Conservation (phyloP, 2,797 vertebrate genomes). For the Antennarius maculatus region DNA sequence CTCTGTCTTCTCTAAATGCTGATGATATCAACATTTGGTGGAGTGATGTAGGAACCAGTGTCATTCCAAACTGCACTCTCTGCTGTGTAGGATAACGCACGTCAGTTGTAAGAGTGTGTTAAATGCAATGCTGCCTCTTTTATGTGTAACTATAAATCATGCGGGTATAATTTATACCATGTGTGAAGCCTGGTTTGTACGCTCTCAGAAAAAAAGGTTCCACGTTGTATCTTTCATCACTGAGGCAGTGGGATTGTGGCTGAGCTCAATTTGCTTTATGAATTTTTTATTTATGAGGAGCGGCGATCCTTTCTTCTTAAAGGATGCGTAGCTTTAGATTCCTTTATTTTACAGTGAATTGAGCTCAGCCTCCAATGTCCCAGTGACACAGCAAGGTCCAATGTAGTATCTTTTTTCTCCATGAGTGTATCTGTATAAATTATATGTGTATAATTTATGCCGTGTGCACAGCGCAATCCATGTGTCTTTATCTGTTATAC, state of each 20-base stretch:
- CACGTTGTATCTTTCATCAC: constrained; percentile 66
- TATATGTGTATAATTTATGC: constrained; percentile 87
- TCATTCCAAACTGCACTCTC: constrained; percentile 58
- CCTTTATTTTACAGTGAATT: constrained; percentile 24
- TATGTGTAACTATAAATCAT: constrained; percentile 78
- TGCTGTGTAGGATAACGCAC: constrained; percentile 44
- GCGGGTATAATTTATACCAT: constrained; percentile 76
- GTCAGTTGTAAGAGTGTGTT: constrained; percentile 61
- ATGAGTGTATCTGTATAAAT: constrained; percentile 81
- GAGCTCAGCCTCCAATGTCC: constrained; percentile 43
- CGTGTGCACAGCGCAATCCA: constrained; percentile 86
- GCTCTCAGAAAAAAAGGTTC: constrained; percentile 63
- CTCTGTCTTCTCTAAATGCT: constrained; percentile 29
- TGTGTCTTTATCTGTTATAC: constrained; percentile 88
- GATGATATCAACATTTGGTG: constrained; percentile 38
- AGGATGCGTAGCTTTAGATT: background rate
- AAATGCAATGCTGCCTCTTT: constrained; percentile 61
- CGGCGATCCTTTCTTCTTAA: background rate
- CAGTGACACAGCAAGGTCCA: constrained; percentile 63
- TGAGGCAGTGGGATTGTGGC: constrained; percentile 40
- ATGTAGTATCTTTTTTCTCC: constrained; percentile 62
- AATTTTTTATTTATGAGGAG: constrained; percentile 10
- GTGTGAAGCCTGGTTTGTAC: constrained; percentile 62
- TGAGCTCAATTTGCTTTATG: constrained; percentile 43
- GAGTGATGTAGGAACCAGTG: constrained; percentile 24